These are phyloP conservation scores for Ochlodes sylvanus DNA, from an alignment of 2,888 invertebrate genomes.

Conservation along the genomic window DNA sequence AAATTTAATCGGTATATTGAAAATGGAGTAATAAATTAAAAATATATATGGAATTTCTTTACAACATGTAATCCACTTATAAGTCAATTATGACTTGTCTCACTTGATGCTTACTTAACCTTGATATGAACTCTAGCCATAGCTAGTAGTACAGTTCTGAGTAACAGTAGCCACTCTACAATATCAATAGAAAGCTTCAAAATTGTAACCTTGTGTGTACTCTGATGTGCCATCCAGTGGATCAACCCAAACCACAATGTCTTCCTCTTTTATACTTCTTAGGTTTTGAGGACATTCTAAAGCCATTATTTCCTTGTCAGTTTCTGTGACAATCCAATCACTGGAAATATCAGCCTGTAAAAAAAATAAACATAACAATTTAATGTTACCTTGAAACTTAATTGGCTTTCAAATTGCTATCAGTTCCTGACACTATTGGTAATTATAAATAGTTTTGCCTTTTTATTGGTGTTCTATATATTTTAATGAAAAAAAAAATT, in stretches of 20 bases:
- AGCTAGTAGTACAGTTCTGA: too few relatives aligned
- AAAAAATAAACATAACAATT: conserved; percentile 25
- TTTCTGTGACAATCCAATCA: conserved; percentile 91
- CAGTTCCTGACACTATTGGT: background rate
- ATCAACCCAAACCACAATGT: conserved; percentile 98
- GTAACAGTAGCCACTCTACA: too few relatives aligned
- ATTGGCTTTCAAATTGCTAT: conserved; percentile 13
- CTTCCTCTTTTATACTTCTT: conserved; percentile 88
- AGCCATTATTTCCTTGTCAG: conserved; percentile 87
- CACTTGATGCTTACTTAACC: background rate
- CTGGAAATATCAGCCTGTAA: conserved; percentile 81
- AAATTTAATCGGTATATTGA: conserved; percentile 47
- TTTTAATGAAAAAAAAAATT: conserved; percentile 35
- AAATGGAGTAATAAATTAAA: conserved; percentile 1
- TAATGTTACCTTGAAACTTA: conserved; percentile 28
- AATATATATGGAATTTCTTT: background rate
- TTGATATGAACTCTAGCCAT: background rate
- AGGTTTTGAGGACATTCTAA: conserved; percentile 89
- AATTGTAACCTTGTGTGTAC: conserved; percentile 92
- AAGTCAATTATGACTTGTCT: too few relatives aligned
- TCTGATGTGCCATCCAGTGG: conserved; percentile 99
- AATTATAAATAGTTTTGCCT: background rate
- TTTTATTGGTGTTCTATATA: too few relatives aligned
- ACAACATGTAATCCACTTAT: too few relatives aligned
- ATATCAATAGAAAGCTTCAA: background rate